Conservation (phyloP, 2,888 invertebrate genomes). For the Magallana nippona region DNA sequence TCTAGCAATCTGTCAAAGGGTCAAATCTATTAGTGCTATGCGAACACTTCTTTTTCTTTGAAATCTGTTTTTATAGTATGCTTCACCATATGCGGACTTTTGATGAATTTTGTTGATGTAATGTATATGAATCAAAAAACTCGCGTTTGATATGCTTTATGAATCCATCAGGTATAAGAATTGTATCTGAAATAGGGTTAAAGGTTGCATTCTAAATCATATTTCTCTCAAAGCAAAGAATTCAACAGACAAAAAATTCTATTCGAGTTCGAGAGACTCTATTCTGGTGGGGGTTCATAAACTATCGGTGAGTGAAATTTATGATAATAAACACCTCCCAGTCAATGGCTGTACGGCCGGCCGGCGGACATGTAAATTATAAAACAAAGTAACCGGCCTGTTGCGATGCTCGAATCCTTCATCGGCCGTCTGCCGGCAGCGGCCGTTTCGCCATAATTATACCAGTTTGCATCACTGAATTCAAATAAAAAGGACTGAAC, state of each 20-base stretch:
- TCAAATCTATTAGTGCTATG: too few relatives aligned
- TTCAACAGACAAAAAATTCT: not conserved
- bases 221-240: not conserved
- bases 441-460: conserved; percentile 30
- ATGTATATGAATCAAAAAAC: not conserved
- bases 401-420: conserved; percentile 30
- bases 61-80: too few relatives aligned
- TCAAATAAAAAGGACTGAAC: conserved; percentile 21
- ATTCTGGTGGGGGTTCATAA: conserved; percentile 23
- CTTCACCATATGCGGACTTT: not conserved
- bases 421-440: conserved; percentile 19
- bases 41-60: too few relatives aligned
- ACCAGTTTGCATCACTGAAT: conserved; percentile 29
- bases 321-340: conserved; percentile 13
- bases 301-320: conserved; percentile 27
- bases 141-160: not conserved
- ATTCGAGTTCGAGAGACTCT: not conserved
- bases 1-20: too few relatives aligned
- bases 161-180: not conserved
- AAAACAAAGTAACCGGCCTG: conserved; percentile 23
- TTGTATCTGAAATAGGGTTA: not conserved
- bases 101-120: not conserved
- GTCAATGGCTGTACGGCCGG: conserved; percentile 8
- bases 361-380: conserved; percentile 33
- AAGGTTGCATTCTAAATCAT: not conserved